These are phyloP conservation scores for Macrobrachium nipponense DNA, from an alignment of 1,140 invertebrate species.

Conservation along the genomic window DNA sequence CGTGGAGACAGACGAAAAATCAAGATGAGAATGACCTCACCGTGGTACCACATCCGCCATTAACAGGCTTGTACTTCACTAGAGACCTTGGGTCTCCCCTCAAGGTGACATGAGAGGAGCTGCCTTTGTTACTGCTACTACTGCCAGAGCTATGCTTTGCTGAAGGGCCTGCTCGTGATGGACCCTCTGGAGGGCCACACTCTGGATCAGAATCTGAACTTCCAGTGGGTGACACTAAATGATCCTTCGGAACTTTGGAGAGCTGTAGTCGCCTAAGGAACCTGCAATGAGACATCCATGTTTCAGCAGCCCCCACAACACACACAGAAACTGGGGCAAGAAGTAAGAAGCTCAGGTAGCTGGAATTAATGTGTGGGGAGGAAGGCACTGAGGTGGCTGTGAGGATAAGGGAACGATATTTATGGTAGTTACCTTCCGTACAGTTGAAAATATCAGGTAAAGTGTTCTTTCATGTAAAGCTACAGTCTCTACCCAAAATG, in stretches of 20 bases:
- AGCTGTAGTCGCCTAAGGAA: conserved; percentile 56
- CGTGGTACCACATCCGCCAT: background rate
- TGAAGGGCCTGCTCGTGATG: conserved; percentile 16
- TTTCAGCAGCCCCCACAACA: conserved; percentile 28
- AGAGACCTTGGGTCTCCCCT: conserved; percentile 5
- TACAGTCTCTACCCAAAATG: no score
- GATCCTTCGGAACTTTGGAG: conserved; percentile 39
- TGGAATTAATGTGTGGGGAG: background rate
- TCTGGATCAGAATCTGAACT: conserved; percentile 54
- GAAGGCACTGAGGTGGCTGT: background rate
- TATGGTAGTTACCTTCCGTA: no score
- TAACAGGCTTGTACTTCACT: conserved; percentile 51
- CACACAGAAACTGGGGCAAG: conserved; percentile 12
- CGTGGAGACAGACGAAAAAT: background rate
- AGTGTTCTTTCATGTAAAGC: no score
- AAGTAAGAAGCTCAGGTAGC: background rate
- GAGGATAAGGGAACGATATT: background rate
- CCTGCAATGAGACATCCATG: conserved; percentile 46
- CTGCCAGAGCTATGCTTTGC: conserved; percentile 5
- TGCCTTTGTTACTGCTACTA: conserved; percentile 3
- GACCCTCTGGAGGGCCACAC: conserved; percentile 41
- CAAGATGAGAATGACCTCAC: conserved; percentile 24
- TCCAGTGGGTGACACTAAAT: conserved; percentile 48
- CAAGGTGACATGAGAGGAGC: background rate
- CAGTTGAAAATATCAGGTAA: no score